Evolutionary conservation across 2,797 vertebrate genomes (phyloP).

Genomic region (Chaetodon trifasciatus): DNA sequence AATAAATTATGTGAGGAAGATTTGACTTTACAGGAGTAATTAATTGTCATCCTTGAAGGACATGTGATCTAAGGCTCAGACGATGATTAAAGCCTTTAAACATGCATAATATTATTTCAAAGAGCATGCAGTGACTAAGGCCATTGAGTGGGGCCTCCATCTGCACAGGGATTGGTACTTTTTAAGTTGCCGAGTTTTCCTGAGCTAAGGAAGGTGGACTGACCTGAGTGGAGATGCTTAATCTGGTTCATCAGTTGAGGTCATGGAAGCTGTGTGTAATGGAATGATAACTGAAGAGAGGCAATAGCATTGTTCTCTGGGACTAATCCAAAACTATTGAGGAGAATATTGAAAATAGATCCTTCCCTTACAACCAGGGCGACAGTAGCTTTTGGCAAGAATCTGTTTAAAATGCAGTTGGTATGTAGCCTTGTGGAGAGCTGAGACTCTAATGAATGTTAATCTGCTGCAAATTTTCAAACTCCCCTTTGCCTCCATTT

Average conservation of each 20-base stretch:
- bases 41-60: constrained; percentile 48
- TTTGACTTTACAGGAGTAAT: constrained; percentile 39
- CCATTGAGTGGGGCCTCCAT: background rate
- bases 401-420: constrained; percentile 77
- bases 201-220: constrained; percentile 52
- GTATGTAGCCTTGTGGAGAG: constrained; percentile 54
- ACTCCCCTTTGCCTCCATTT: constrained; percentile 44
- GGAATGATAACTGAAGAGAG: constrained; percentile 64
- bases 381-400: constrained; percentile 63
- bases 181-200: constrained; percentile 21
- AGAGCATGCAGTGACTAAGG: constrained; percentile 25
- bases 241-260: constrained; percentile 73
- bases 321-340: constrained; percentile 74
- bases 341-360: constrained; percentile 78
- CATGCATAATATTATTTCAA: constrained; percentile 38
- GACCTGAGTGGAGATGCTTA: constrained; percentile 61
- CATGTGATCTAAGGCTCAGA: constrained; percentile 37
- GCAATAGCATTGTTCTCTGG: constrained; percentile 50
- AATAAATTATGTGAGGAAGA: constrained; percentile 35
- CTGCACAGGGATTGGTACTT: background rate
- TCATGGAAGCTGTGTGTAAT: constrained; percentile 63
- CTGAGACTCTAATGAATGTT: constrained; percentile 79
- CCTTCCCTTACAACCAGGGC: constrained; percentile 63
- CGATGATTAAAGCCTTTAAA: constrained; percentile 52
- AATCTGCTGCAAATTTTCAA: constrained; percentile 70